Conservation (phyloP, 23 tunicate species). For the Aplidium turbinatum region DNA sequence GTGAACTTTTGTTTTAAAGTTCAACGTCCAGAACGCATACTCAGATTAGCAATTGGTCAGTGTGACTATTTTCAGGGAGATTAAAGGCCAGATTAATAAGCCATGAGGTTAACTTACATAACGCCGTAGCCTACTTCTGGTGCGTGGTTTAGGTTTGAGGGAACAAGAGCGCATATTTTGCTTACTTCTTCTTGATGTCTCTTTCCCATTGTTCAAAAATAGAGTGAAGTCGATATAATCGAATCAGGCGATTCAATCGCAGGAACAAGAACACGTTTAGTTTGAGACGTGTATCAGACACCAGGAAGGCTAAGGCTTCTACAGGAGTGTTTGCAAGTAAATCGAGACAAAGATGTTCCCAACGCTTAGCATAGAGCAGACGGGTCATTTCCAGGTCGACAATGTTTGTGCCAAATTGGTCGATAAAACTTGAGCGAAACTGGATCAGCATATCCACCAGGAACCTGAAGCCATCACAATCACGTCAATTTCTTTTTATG, state of each 20-base stretch:
- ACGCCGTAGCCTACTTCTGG: no score
- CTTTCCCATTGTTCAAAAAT: conserved; percentile 53
- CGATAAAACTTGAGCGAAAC: conserved; percentile 65
- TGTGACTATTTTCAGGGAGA: no score
- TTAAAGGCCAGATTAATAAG: no score
- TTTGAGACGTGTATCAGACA: background rate
- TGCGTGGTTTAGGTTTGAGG: no score
- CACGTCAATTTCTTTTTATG: no score
- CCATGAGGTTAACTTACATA: no score
- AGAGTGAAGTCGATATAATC: conserved; percentile 33
- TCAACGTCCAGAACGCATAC: no score
- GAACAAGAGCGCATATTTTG: background rate
- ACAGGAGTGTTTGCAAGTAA: conserved; percentile 48
- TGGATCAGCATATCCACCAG: conserved; percentile 59
- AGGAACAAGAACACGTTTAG: conserved; percentile 37
- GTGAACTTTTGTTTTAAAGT: no score
- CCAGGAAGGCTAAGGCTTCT: conserved; percentile 39
- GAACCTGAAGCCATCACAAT: no score
- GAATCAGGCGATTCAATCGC: conserved; percentile 48
- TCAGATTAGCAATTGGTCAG: no score
- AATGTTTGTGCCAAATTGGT: conserved; percentile 53
- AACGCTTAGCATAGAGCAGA: conserved; percentile 32
- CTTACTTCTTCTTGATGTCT: conserved; percentile 59
- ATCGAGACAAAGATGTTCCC: conserved; percentile 37
- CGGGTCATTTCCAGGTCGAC: conserved; percentile 40